Evolutionary conservation across 2,888 invertebrate species (phyloP), one percentile per base, ranked within the genome.

Genomic region (Nowickia ferox): DNA sequence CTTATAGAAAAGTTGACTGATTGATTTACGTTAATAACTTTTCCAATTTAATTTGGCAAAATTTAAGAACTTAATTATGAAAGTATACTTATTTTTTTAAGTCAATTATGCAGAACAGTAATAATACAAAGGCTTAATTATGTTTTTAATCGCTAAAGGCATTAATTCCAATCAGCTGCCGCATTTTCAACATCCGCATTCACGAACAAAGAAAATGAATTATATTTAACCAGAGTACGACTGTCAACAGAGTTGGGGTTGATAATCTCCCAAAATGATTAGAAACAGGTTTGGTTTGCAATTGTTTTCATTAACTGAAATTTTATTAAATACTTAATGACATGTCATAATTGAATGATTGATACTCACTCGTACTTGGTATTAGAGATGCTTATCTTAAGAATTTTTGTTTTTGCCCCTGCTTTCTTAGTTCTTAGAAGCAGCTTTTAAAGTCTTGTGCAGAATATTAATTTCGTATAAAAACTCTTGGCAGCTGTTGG

Each of bases 381-480:
- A 55, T n/a, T 30, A 11, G 2, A 46, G 57, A 63, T 71, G n/a
- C 22, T 48, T 55, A 46, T 63, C 75, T 71, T 59, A 55, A 55
- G 68, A 74, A 68, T 72, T 22, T 30, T 68, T 69, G 38, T 69
- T 66, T 44, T 4, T 55, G 46, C 9, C 3, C 9, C 51, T 51
- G 17, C 10, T 48, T 2, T 9, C 9, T 38, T 38, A 1, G 13
- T 48, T 2, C n/a, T 48, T 48, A 46, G 38, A 59, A 9, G 13
- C 30, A 30, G 30, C 30, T 30, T 30, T 30, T 30, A 6, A 38
- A 44, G 55, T 57, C 15, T 38, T 46, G 40, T 3, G 6, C 22
- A 55, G 65, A 76, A 78, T 61, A 53, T 42, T 53, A 66, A 74
- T 80, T 80, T 75, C 17, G 22, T 76, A 80, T 84, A 84, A 66